A percentile compares a stretch with the other conserved stretches of the same genome.
Conservation (phyloP, 1,140 invertebrate genomes). For the Planococcus citri region DNA sequence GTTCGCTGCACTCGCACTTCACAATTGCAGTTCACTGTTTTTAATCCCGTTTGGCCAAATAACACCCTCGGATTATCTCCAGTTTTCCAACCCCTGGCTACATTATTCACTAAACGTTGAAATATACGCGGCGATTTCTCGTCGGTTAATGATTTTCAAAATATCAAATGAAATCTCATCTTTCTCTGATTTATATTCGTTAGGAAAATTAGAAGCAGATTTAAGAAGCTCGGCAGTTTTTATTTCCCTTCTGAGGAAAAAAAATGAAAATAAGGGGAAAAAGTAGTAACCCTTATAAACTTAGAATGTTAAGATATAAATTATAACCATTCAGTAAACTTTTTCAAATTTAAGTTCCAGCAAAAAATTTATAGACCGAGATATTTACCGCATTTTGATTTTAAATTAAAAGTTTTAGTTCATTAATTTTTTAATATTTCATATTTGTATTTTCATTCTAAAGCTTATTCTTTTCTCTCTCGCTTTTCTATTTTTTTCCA, state of each 20-base stretch:
- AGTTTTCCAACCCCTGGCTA: not conserved
- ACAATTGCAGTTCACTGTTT: too few species aligned
- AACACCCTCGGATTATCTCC: too few species aligned
- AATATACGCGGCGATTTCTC: not conserved
- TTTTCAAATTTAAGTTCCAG: not conserved
- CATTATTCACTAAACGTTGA: not conserved
- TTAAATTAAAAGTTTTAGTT: not conserved
- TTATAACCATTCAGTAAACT: not conserved
- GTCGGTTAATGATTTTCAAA: not conserved
- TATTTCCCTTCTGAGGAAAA: not conserved
- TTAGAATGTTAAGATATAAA: not conserved
- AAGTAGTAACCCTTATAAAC: not conserved
- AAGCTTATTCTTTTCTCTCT: too few species aligned
- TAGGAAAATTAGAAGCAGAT: not conserved
- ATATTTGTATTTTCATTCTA: not conserved
- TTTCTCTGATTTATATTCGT: constrained; percentile 7
- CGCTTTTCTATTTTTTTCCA: too few species aligned
- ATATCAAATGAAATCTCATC: constrained; percentile 3
- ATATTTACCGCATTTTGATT: constrained; percentile 2
- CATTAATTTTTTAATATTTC: not conserved
- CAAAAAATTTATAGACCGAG: constrained; percentile 3
- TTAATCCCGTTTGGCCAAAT: too few species aligned
- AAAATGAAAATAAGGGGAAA: not conserved
- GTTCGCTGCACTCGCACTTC: too few species aligned
- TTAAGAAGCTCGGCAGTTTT: not conserved